phyloP scores from a whole-genome alignment of 2,888 invertebrate species.

The Nudaria mundana region DNA sequence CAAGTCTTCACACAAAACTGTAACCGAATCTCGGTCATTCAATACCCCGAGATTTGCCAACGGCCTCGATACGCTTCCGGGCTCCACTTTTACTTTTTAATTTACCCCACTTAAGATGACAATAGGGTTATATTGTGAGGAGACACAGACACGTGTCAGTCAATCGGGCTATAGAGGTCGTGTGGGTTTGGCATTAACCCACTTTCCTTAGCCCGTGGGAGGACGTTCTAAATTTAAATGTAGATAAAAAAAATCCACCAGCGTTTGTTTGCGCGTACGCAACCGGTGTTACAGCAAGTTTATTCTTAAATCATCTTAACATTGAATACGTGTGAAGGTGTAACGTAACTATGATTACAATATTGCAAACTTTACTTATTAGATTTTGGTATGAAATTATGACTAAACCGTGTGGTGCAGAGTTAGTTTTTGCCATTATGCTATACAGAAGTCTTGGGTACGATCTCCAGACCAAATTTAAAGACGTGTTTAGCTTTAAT shows the following conservation, averaged over 20 bases:
- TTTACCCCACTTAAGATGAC: slow-evolving; percentile 34
- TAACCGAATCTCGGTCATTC: slow-evolving; percentile 16
- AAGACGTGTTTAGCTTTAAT: too few relatives aligned
- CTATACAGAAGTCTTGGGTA: too few relatives aligned
- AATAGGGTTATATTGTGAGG: slow-evolving; percentile 44
- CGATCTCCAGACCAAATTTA: too few relatives aligned
- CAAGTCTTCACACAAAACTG: slow-evolving; percentile 3
- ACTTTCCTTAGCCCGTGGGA: slow-evolving; percentile 69
- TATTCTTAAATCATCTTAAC: slow-evolving; percentile 52
- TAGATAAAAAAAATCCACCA: slow-evolving; percentile 54
- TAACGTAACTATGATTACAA: slow-evolving; percentile 26
- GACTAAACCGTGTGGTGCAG: too few relatives aligned
- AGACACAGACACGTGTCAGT: slow-evolving; percentile 58
- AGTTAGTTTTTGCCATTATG: too few relatives aligned
- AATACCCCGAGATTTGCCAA: slow-evolving; percentile 40
- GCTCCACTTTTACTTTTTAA: slow-evolving; percentile 39
- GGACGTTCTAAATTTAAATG: slow-evolving; percentile 70
- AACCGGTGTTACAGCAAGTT: slow-evolving; percentile 56
- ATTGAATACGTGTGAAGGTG: slow-evolving; percentile 35
- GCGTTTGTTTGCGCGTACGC: slow-evolving; percentile 57
- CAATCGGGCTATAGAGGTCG: slow-evolving; percentile 60
- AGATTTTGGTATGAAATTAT: too few relatives aligned
- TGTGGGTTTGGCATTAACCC: slow-evolving; percentile 77
- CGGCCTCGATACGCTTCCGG: slow-evolving; percentile 51
- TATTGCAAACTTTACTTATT: background rate